Conservation (phyloP, 2,797 vertebrate species). For the Propithecus perrieri region DNA sequence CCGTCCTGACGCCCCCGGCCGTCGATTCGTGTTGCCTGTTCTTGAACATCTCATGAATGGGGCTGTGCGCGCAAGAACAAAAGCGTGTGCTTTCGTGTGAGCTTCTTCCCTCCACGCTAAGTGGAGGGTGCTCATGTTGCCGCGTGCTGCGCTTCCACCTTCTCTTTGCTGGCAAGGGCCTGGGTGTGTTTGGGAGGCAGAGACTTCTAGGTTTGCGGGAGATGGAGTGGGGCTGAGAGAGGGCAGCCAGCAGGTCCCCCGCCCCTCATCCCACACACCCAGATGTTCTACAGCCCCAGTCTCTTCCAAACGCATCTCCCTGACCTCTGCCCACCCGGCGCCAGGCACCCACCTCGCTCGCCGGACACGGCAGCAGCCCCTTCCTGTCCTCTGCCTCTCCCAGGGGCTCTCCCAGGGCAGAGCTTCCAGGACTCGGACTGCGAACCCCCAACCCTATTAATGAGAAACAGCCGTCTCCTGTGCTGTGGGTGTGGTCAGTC, state of each 20-base stretch:
- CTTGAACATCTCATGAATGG: neutral
- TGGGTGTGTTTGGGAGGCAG: neutral
- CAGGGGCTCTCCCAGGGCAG: no score
- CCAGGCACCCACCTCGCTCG: neutral
- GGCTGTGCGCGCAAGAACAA: neutral
- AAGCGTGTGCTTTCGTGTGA: neutral
- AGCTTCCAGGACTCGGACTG: fast-evolving
- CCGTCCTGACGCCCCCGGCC: neutral
- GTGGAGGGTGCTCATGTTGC: fast-evolving
- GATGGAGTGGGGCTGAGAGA: neutral
- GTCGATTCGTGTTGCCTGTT: neutral
- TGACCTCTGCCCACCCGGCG: neutral
- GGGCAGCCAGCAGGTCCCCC: neutral
- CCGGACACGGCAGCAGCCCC: neutral
- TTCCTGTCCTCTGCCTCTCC: no score
- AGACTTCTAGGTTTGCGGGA: neutral
- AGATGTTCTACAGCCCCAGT: neutral
- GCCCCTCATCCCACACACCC: neutral
- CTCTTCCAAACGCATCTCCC: neutral
- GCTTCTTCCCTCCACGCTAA: neutral
- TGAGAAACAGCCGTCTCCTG: neutral
- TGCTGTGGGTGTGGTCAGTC: no score
- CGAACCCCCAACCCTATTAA: fast-evolving
- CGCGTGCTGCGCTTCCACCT: fast-evolving
- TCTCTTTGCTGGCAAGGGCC: neutral